Conservation (phyloP, 2,888 invertebrate species). For the Caenorhabditis sp. region DNA sequence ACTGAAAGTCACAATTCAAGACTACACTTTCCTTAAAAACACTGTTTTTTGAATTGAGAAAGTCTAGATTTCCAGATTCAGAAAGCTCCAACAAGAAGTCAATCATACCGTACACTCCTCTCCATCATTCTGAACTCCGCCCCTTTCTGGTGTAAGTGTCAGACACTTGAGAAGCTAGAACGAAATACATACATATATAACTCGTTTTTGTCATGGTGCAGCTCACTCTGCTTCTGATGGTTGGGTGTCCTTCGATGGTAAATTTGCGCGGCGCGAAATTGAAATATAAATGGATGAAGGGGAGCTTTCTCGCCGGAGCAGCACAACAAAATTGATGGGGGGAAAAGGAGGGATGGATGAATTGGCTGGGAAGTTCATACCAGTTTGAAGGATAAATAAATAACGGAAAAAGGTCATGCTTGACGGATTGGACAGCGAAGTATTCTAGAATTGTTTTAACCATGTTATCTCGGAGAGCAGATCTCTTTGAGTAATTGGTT, state of each 20-base stretch:
- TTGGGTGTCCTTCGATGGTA: not conserved
- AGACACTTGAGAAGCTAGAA: slow-evolving; percentile 24
- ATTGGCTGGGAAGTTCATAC: slow-evolving; percentile 13
- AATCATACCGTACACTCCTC: not conserved
- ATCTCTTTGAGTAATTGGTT: slow-evolving; percentile 51
- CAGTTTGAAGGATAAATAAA: not conserved
- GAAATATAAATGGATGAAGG: slow-evolving; percentile 58
- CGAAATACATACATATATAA: slow-evolving; percentile 59
- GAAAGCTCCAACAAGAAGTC: not conserved
- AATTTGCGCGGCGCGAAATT: slow-evolving; percentile 27
- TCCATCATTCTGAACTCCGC: slow-evolving; percentile 8
- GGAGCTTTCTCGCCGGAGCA: not conserved
- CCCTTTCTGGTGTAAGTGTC: slow-evolving; percentile 5
- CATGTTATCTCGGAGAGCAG: slow-evolving; percentile 12
- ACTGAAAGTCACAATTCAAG: not conserved
- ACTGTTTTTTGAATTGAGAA: no score
- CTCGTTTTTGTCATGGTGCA: slow-evolving; percentile 41
- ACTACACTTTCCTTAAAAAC: no score
- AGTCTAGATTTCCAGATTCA: not conserved
- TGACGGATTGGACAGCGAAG: not conserved
- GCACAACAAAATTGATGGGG: slow-evolving; percentile 47
- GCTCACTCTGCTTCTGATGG: not conserved
- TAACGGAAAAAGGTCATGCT: not conserved
- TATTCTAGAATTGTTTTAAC: slow-evolving; percentile 3
- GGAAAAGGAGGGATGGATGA: slow-evolving; percentile 2